Evolutionary conservation across 2,113 vertebrate species (phyloP), one percentile per base, ranked within the genome.

Genomic region (Grammomys surdaster): DNA sequence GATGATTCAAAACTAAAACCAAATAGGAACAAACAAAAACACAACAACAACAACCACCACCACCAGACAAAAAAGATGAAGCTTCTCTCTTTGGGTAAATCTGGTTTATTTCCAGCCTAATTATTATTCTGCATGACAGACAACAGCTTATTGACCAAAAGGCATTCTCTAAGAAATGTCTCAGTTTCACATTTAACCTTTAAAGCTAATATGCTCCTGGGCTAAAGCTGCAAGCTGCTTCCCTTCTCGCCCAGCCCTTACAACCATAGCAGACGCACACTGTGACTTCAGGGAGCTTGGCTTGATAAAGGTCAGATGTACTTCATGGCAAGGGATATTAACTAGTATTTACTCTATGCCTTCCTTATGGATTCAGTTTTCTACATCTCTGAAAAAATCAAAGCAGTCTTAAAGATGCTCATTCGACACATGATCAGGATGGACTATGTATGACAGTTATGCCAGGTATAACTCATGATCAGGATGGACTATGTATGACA

Each of bases 91-190:
- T 24, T 94, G 95, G 97, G 95, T 96, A 93, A 93, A 89, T 98
- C 97, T 97, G 94, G 92, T 98, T 98, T 98, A 93, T 98, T 97
- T 98, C 96, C 75, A 96, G 85, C 73, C 96, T 98, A 97, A 98
- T 98, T 98, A 98, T 96, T 95, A 98, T 96, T 98, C 95, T 98
- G 85, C 84, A 60, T 16, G 88, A 85, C 76, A 96, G 92, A 95
- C 94, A 81, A 86, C 96, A 97, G 96, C 95, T 97, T 95, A 95
- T 56, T 24, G 94, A 95, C 82, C 97, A 97, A 93, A 95, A 95
- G 96, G 94, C 75, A 0, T 91, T 96, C 88, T 73, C 93, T 92
- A 77, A 90, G 94, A 92, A 96, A 97, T 98, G 93, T 96, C 95
- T 77, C 31, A 81, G 46, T 93, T 93, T 96, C 97, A 88, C 70